These are phyloP conservation scores for Hydra vulgaris DNA, from an alignment of 30 jellyfish, hydroid and myxozoan species.

Conservation along the genomic window DNA sequence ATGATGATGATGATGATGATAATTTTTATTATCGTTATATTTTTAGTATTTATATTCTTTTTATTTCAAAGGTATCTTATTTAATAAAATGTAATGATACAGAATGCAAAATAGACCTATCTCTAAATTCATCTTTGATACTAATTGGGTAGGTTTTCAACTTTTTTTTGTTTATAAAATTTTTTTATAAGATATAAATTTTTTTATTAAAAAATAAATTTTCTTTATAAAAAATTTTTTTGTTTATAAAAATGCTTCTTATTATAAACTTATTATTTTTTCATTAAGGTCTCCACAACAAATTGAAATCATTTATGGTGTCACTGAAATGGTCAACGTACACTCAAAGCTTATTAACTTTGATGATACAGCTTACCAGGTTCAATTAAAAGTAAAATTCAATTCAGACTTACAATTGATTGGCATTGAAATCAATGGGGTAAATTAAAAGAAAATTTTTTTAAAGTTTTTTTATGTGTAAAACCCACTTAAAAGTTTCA, in stretches of 20 bases:
- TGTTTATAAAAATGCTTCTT: background rate
- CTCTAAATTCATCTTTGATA: constrained; percentile 19
- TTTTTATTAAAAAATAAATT: no score
- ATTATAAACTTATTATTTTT: background rate
- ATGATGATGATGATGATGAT: no score
- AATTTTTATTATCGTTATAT: no score
- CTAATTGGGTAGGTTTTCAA: constrained; percentile 50
- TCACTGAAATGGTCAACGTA: background rate
- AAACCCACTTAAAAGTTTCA: no score
- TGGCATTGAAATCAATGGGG: constrained; percentile 25
- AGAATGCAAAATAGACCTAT: constrained; percentile 47
- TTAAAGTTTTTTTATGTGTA: no score
- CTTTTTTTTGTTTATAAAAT: background rate
- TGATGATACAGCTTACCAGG: constrained; percentile 24
- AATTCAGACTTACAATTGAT: constrained; percentile 18
- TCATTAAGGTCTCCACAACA: background rate
- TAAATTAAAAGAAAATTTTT: background rate
- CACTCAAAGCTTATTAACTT: background rate
- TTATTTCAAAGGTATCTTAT: constrained; percentile 43
- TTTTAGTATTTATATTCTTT: background rate
- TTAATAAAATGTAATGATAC: constrained; percentile 55
- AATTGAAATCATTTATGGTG: constrained; percentile 2
- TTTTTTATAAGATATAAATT: no score
- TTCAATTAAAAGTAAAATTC: background rate
- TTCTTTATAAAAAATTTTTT: background rate